Percentiles rank a stretch among this genome's conserved stretches.
Conservation (phyloP, 1,140 invertebrate genomes). For the Eupristina koningsbergeri region DNA sequence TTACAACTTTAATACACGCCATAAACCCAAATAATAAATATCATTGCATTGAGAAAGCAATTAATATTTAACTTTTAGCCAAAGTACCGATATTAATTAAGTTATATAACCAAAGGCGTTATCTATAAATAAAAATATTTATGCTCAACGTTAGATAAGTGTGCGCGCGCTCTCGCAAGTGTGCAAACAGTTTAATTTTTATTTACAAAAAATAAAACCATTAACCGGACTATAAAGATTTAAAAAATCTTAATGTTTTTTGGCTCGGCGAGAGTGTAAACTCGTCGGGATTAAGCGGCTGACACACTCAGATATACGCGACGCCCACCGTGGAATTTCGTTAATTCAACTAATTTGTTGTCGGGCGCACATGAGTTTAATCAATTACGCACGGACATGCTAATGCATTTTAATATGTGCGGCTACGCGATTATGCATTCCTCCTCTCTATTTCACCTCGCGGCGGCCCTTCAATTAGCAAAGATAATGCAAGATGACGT, state of each 20-base stretch:
- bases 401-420: background rate
- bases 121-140: background rate
- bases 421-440: background rate
- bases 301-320: background rate
- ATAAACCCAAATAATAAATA: background rate
- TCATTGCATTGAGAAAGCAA: background rate
- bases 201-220: no score
- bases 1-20: background rate
- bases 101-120: background rate
- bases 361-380: background rate
- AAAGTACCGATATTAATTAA: background rate
- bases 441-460: background rate
- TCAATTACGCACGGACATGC: background rate
- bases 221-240: background rate
- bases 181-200: background rate
- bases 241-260: background rate
- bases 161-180: background rate
- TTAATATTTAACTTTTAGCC: background rate
- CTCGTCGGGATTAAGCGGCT: background rate
- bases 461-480: background rate
- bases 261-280: background rate
- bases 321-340: background rate
- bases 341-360: conserved; percentile 6
- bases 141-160: background rate
- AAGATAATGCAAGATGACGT: background rate